These are phyloP conservation scores for Hippocampus mohnikei DNA, from an alignment of 2,113 vertebrate species.

Conservation along the genomic window DNA sequence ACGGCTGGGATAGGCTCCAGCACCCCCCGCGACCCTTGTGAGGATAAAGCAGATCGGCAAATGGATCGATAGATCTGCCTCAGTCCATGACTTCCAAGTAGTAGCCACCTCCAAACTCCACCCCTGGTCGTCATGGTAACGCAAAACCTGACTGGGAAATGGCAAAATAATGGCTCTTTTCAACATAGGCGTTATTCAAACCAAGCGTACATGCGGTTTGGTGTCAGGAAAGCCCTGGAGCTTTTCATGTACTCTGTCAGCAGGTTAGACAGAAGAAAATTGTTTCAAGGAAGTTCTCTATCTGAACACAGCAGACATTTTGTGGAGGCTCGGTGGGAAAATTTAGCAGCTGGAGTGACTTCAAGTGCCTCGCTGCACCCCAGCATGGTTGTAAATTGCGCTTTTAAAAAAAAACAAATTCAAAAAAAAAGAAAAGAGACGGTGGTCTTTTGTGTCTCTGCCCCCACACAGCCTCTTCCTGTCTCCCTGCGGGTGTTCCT, in stretches of 20 bases:
- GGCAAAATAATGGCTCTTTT: too few species aligned
- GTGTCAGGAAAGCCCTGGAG: not conserved
- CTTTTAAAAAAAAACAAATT: not conserved
- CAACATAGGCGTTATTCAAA: not conserved
- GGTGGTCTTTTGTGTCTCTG: slow-evolving; percentile 4
- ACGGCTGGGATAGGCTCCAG: too few species aligned
- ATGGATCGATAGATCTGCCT: too few species aligned
- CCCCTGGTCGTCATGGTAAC: too few species aligned
- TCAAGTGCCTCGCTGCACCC: slow-evolving; percentile 1
- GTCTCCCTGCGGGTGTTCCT: slow-evolving; percentile 15
- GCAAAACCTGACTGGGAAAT: too few species aligned
- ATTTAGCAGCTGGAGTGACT: slow-evolving; percentile 1
- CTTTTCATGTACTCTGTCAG: not conserved
- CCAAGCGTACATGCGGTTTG: not conserved
- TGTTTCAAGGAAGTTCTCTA: not conserved
- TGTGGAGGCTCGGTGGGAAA: slow-evolving; percentile 4
- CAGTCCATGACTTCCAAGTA: too few species aligned
- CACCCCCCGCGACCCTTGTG: too few species aligned
- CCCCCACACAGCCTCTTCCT: slow-evolving; percentile 9
- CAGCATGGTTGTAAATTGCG: slow-evolving; percentile 1
- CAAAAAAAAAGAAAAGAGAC: slow-evolving; percentile 1
- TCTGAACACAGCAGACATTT: slow-evolving; percentile 18
- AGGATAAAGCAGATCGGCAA: too few species aligned
- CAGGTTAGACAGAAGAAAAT: not conserved
- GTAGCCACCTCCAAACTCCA: too few species aligned